These are phyloP conservation scores for Argynnis bischoffii DNA, from an alignment of 2,888 invertebrate genomes.

Conservation along the genomic window DNA sequence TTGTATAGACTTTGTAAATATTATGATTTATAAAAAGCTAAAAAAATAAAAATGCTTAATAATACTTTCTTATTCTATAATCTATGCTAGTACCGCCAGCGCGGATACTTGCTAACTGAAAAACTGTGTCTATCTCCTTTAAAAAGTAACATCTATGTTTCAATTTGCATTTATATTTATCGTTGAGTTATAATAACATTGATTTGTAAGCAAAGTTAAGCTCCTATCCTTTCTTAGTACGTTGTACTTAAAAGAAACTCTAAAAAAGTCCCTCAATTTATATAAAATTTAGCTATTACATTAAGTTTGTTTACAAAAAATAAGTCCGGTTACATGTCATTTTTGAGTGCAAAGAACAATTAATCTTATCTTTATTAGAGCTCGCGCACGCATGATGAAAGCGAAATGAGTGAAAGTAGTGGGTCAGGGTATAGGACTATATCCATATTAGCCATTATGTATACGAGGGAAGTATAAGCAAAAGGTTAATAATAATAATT, in stretches of 20 bases:
- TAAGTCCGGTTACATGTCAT: slow-evolving; percentile 6
- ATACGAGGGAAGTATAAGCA: neutral
- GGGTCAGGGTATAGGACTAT: slow-evolving; percentile 21
- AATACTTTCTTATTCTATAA: no score
- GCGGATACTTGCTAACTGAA: no score
- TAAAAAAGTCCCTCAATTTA: neutral
- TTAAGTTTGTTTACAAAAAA: neutral
- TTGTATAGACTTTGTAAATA: neutral
- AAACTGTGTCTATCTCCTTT: no score
- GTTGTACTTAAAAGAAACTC: no score
- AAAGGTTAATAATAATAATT: neutral
- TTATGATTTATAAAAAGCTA: no score
- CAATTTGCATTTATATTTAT: no score
- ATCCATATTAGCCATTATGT: neutral
- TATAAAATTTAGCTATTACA: neutral
- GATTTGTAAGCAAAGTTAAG: no score
- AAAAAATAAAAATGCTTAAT: no score
- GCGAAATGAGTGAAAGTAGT: slow-evolving; percentile 35
- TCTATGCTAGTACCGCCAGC: no score
- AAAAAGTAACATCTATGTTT: no score
- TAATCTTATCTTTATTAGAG: slow-evolving; percentile 24
- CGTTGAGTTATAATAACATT: no score
- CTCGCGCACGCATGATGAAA: slow-evolving; percentile 29
- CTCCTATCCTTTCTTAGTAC: no score
- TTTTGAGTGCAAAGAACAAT: slow-evolving; percentile 26